Evolutionary conservation across 2,113 vertebrate genomes (phyloP), one percentile per base, ranked within the genome.

Genomic region (Alosa alosa): DNA sequence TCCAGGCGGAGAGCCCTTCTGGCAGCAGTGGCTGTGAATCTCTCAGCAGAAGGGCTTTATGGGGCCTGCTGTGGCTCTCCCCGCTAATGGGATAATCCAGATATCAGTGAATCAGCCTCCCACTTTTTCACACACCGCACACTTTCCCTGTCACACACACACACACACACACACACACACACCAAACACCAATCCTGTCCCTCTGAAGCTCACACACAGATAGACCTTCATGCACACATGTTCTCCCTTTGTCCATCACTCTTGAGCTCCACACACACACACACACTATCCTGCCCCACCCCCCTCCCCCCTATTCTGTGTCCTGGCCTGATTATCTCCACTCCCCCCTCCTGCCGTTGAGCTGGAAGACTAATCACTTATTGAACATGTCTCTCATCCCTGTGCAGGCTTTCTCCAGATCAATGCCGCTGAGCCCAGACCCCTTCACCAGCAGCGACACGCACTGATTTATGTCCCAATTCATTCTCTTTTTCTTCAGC

Each of bases 1-100:
- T 36, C 25, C 3, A 8, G 64, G 64, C 25, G 25, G 64, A 2
- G 25, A 36, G 25, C 25, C 11, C 64, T 25, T 36, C 64, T 72
- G 64, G 25, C 64, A 72, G 64, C 10, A 31, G 64, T 36, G 64
- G 64, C 25, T 13, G 64, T 72, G 64, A 72, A 72, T 72, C 64
- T 64, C 57, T 72, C 31, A 72, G 64, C 64, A 31, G 64, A 72
- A 11, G n/a, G 64, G 64, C 64, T 72, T 72, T 72, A 72, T 72
- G 64, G 64, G 64, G 10, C 64, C 64, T 72, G 64, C 64, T 72
- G 64, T 36, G 64, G 64, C n/a, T 2, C 64, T 72, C n/a, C 15
- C n/a, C 0, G 64, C 64, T 72, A 72, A 72, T 72, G 64, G 64
- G 64, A 72, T 72, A 72, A 72, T 72, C 64, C 64, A 72, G n/a